Base-by-base conservation (phyloP, 2,113 vertebrate species). In the Todiramphus chloris region DNA sequence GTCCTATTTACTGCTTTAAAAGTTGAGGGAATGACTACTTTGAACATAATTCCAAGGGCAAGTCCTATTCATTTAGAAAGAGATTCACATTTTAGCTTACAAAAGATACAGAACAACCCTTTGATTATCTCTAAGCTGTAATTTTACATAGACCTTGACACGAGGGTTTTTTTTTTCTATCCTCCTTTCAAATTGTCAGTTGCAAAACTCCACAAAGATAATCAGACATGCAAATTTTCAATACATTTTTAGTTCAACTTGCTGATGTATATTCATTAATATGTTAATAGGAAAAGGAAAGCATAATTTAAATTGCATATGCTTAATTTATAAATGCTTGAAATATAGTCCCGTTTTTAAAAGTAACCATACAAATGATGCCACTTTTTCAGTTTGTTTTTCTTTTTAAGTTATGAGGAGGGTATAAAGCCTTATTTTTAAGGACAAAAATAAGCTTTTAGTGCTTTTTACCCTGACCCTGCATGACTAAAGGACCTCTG, bases 141-240 rank as follows among this genome's bases (percentile, higher is more conserved):
- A 80, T 94, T 94, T 94, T 94, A 67, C 78, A 15, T 33, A 87
- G 89, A 83, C 81, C 60, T 94, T 76, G 64, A 75, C 74, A 83
- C 21, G 60, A 48, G 46, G 10, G 2, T 0, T 0, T 11, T 62
- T 79, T 87, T 89, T 37, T 68, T 24, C 39, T 55, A 25, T 63
- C 13, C 24, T 93, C 31, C 66, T 84, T 91, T 94, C 77, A 91
- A 87, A 74, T 89, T 79, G 28, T 53, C 27, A 31, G 41, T 95
- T 87, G 74, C 84, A 91, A 67, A 93, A 95, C 66, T 93, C 67
- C 55, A 39, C 70, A 27, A 66, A 85, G 74, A 69, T 90, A 91
- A 95, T 96, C 91, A 96, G 92, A 89, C 91, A 94, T 95, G 90
- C 87, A 96, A 95, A 96, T 96, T 63, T 51, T 59, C 1, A 1